These are phyloP conservation scores for Oncorhynchus kisutch DNA, from an alignment of 2,113 vertebrate species.

Conservation along the genomic window DNA sequence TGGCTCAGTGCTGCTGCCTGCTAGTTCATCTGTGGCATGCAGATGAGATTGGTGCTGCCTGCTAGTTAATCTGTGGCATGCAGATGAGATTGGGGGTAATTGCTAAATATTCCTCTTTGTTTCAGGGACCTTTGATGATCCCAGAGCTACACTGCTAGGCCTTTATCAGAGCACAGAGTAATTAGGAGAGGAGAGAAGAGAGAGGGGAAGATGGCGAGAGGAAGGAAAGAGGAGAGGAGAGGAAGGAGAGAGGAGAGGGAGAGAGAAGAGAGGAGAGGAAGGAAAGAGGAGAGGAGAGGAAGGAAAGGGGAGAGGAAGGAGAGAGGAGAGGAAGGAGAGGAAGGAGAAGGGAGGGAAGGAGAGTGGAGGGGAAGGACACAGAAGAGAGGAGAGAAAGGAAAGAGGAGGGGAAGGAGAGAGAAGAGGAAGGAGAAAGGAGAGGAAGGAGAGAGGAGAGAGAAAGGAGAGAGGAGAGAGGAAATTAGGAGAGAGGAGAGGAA, in stretches of 20 bases:
- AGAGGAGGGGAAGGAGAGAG: no score
- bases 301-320: background rate
- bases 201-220: background rate
- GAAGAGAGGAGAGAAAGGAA: no score
- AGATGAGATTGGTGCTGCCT: slow-evolving; percentile 66
- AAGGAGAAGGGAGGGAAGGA: fast-evolving
- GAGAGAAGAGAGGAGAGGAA: no score
- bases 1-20: slow-evolving; percentile 27
- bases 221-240: slow-evolving; percentile 20
- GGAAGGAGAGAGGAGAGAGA: no score
- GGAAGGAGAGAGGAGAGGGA: no score
- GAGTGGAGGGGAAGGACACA: no score
- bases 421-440: no score
- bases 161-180: slow-evolving; percentile 88
- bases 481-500: slow-evolving; percentile 51
- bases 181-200: slow-evolving; percentile 74
- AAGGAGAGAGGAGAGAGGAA: no score
- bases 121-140: slow-evolving; percentile 84
- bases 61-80: slow-evolving; percentile 74
- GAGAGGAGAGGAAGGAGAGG: no score
- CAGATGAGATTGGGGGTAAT: slow-evolving; percentile 72
- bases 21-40: slow-evolving; percentile 74
- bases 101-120: slow-evolving; percentile 79
- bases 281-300: no score
- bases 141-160: slow-evolving; percentile 87